Conservation (phyloP, 2,888 invertebrate genomes). For the Herminia tarsipennalis region DNA sequence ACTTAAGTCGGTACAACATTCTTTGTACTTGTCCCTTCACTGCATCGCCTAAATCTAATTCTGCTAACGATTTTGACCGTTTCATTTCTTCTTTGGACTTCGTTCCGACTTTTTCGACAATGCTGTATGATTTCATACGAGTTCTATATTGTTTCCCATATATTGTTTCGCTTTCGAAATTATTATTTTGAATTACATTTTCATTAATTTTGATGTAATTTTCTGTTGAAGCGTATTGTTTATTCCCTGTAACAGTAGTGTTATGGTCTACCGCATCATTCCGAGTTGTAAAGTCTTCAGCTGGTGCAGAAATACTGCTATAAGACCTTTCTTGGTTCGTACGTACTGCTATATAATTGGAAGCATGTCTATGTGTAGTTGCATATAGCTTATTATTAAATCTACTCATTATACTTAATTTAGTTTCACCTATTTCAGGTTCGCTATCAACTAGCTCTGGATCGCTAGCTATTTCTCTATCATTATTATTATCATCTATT, state of each 20-base stretch:
- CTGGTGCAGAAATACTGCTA: background rate
- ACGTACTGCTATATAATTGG: background rate
- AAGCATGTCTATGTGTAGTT: conserved; percentile 11
- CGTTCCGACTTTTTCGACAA: background rate
- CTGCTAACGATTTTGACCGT: conserved; percentile 59
- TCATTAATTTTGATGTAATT: too few relatives aligned
- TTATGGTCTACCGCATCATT: too few relatives aligned
- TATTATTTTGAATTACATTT: too few relatives aligned
- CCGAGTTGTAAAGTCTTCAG: background rate
- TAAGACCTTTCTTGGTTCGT: background rate
- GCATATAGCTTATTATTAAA: conserved; percentile 30
- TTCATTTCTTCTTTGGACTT: conserved; percentile 40
- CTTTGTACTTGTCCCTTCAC: conserved; percentile 63
- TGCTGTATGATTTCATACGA: too few relatives aligned
- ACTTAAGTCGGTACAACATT: conserved; percentile 64
- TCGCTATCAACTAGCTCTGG: conserved; percentile 34
- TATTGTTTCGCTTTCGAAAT: too few relatives aligned
- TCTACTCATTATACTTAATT: conserved; percentile 14
- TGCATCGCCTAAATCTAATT: conserved; percentile 59
- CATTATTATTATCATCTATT: conserved; percentile 4
- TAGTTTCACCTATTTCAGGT: conserved; percentile 7
- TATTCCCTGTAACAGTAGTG: too few relatives aligned
- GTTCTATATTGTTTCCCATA: too few relatives aligned
- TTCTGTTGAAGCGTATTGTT: too few relatives aligned
- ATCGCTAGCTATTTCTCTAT: conserved; percentile 26